phyloP scores from a whole-genome alignment of 1,140 invertebrate genomes.

The Penaeus vannamei region DNA sequence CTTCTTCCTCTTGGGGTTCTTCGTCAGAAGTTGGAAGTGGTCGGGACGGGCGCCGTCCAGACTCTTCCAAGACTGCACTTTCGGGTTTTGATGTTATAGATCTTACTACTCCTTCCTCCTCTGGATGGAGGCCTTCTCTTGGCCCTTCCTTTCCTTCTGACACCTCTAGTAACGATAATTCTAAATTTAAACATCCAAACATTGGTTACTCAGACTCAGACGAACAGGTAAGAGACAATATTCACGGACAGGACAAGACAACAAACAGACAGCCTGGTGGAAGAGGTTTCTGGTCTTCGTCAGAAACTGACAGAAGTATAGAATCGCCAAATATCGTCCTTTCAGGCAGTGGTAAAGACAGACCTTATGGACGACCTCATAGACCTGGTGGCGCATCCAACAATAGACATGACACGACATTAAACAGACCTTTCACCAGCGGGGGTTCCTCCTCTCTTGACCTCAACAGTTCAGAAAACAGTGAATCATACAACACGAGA shows the following conservation, averaged over 20 bases:
- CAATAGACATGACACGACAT: no score
- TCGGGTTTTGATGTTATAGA: slow-evolving; percentile 27
- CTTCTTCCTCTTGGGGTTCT: background rate
- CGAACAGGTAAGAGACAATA: slow-evolving; percentile 31
- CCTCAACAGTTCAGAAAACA: no score
- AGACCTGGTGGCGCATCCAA: no score
- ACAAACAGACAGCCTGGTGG: slow-evolving; percentile 24
- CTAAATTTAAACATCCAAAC: slow-evolving; percentile 14
- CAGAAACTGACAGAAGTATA: background rate
- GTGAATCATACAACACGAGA: no score
- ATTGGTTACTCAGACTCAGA: background rate
- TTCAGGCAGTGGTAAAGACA: background rate
- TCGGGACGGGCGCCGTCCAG: background rate
- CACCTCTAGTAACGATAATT: slow-evolving; percentile 9
- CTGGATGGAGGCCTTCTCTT: slow-evolving; percentile 30
- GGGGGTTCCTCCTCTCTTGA: no score
- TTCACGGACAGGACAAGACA: background rate
- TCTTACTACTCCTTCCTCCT: slow-evolving; percentile 20
- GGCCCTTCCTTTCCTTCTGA: slow-evolving; percentile 39
- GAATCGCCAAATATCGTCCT: background rate
- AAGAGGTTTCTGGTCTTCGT: slow-evolving; percentile 36
- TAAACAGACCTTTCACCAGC: no score
- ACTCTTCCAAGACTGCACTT: slow-evolving; percentile 37
- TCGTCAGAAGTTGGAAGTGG: background rate
- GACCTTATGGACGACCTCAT: background rate